These are phyloP conservation scores for Pteropus alecto DNA, from an alignment of 2,113 vertebrate species.

Conservation along the genomic window DNA sequence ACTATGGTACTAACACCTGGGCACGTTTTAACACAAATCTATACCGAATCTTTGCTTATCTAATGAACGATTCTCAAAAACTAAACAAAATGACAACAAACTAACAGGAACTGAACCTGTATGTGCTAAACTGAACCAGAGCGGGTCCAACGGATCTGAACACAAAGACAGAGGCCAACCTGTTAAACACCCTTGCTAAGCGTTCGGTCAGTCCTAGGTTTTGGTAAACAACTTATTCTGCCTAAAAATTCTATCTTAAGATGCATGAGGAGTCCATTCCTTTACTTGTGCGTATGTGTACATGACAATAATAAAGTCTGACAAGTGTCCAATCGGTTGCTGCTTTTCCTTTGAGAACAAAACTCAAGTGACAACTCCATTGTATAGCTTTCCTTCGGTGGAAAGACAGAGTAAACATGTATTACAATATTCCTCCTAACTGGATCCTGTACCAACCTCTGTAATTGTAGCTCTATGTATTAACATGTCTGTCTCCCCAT, in stretches of 20 bases:
- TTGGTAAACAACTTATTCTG: neutral
- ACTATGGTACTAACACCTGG: neutral
- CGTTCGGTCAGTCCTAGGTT: neutral
- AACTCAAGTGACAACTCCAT: neutral
- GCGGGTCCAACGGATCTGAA: neutral
- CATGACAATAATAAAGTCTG: neutral
- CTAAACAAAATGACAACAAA: neutral
- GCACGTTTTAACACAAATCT: neutral
- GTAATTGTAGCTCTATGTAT: neutral
- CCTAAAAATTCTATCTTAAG: neutral
- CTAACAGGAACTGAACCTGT: neutral
- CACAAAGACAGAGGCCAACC: neutral
- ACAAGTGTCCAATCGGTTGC: neutral
- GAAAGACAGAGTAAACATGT: neutral
- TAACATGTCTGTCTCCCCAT: neutral
- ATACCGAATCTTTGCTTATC: neutral
- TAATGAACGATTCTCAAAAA: neutral
- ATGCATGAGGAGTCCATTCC: neutral
- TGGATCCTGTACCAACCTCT: neutral
- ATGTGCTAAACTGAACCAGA: neutral
- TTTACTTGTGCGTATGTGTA: neutral
- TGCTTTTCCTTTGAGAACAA: conserved; percentile 1
- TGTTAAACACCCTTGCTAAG: neutral
- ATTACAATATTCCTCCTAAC: neutral
- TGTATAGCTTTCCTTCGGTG: neutral